Percentiles rank a stretch among this genome's conserved stretches.
These are phyloP conservation scores for Scrobipalpa atriplicella DNA, from an alignment of 2,888 invertebrate species.

Conservation along the genomic window DNA sequence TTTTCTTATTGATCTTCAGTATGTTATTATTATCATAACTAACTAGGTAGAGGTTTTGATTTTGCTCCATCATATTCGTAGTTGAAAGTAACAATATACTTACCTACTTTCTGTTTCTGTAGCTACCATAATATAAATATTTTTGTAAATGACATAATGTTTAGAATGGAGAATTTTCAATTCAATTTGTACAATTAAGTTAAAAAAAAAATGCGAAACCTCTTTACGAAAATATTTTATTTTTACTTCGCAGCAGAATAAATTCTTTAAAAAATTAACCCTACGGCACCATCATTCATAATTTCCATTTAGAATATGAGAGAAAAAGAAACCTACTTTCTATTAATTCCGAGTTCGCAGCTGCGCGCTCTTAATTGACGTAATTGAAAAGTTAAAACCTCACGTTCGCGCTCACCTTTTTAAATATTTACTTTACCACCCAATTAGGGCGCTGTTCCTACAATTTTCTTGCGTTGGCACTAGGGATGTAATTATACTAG, in stretches of 20 bases:
- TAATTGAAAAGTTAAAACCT: constrained; percentile 76
- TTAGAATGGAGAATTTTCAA: no score
- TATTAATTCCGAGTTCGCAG: constrained; percentile 38
- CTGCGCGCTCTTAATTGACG: constrained; percentile 67
- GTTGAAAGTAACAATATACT: no score
- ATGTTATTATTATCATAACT: no score
- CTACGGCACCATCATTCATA: constrained; percentile 16
- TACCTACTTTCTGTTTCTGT: no score
- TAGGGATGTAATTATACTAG: constrained; percentile 10
- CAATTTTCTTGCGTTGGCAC: constrained; percentile 50
- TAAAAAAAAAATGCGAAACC: neutral
- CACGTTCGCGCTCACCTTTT: constrained; percentile 70
- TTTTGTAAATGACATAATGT: no score
- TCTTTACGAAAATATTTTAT: neutral
- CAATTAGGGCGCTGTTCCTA: constrained; percentile 71
- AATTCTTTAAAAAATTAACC: neutral
- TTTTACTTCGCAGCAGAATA: neutral
- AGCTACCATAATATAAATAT: no score
- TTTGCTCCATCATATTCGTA: no score
- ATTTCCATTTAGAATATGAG: constrained; percentile 19
- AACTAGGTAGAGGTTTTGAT: no score
- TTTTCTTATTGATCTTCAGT: no score
- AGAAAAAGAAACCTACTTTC: constrained; percentile 19
- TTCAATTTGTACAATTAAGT: no score
- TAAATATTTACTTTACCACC: constrained; percentile 78